These are phyloP conservation scores for Pseudomyrmex gracilis DNA, from an alignment of 1,140 invertebrate genomes.

Conservation along the genomic window DNA sequence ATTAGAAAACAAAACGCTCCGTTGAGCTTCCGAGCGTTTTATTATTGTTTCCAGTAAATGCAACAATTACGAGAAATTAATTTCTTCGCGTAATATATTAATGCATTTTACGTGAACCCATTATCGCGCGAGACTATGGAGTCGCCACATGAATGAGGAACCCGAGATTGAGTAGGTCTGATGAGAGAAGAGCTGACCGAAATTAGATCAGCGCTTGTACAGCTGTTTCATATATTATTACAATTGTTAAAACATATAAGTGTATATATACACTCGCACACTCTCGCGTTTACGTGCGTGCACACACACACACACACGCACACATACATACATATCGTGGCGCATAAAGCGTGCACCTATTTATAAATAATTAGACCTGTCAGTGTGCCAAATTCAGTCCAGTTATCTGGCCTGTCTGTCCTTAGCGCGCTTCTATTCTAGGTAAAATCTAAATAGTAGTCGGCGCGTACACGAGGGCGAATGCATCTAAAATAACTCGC, in stretches of 20 bases:
- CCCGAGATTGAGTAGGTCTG: background rate
- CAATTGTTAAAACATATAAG: conserved; percentile 10
- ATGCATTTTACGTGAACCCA: too few species aligned
- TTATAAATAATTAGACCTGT: conserved; percentile 51
- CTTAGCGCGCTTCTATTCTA: conserved; percentile 36
- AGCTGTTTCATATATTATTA: conserved; percentile 31
- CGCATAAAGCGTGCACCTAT: conserved; percentile 9
- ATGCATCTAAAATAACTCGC: conserved; percentile 67
- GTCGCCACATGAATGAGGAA: background rate
- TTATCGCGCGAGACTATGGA: too few species aligned
- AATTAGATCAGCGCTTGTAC: conserved; percentile 5
- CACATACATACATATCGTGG: background rate
- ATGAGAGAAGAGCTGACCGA: background rate
- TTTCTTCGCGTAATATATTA: too few species aligned
- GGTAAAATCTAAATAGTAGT: conserved; percentile 58
- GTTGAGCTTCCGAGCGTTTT: background rate
- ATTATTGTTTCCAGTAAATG: background rate
- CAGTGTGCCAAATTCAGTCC: conserved; percentile 54
- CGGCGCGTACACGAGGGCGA: conserved; percentile 43
- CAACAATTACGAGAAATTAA: too few species aligned
- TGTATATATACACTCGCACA: too few species aligned
- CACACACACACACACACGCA: too few species aligned
- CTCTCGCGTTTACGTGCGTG: too few species aligned
- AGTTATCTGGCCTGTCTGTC: conserved; percentile 53
- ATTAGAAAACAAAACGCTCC: too few species aligned